A percentile compares a stretch with the other conserved stretches of the same genome.
These are phyloP conservation scores for Congeria kusceri DNA, from an alignment of 2,888 invertebrate species.

Conservation along the genomic window DNA sequence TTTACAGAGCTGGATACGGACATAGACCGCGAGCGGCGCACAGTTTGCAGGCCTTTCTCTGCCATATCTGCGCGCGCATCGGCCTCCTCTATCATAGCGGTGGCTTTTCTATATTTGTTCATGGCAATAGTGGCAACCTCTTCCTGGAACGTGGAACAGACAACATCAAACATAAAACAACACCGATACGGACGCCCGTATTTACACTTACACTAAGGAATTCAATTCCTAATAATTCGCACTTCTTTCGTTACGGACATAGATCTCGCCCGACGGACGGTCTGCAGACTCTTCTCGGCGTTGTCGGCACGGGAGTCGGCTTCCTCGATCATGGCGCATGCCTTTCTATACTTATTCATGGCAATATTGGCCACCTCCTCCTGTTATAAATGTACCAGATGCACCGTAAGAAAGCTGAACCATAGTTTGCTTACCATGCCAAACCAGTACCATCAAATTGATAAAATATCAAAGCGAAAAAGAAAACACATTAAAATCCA, in stretches of 20 bases:
- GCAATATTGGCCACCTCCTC: constrained; percentile 85
- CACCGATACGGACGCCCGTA: no score
- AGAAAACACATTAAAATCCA: no score
- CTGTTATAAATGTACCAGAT: constrained; percentile 67
- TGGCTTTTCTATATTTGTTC: constrained; percentile 86
- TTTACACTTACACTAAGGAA: no score
- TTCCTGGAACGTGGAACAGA: constrained; percentile 81
- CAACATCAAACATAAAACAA: constrained; percentile 33
- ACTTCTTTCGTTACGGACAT: constrained; percentile 84
- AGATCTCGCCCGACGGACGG: constrained; percentile 81
- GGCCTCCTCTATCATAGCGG: constrained; percentile 84
- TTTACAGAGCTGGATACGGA: constrained; percentile 78
- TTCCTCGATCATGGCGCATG: constrained; percentile 84
- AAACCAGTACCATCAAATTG: no score
- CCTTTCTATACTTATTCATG: constrained; percentile 86
- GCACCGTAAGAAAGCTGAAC: no score
- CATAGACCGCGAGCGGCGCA: constrained; percentile 83
- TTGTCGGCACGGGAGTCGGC: constrained; percentile 82
- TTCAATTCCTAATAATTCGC: no score
- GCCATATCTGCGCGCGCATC: constrained; percentile 82
- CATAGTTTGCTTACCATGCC: no score
- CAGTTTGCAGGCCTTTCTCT: constrained; percentile 81
- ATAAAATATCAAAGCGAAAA: no score
- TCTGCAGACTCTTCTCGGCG: constrained; percentile 83
- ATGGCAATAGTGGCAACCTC: constrained; percentile 85